Evolutionary conservation across 1,140 invertebrate genomes (phyloP).

Genomic region (Bombus pyrosoma): DNA sequence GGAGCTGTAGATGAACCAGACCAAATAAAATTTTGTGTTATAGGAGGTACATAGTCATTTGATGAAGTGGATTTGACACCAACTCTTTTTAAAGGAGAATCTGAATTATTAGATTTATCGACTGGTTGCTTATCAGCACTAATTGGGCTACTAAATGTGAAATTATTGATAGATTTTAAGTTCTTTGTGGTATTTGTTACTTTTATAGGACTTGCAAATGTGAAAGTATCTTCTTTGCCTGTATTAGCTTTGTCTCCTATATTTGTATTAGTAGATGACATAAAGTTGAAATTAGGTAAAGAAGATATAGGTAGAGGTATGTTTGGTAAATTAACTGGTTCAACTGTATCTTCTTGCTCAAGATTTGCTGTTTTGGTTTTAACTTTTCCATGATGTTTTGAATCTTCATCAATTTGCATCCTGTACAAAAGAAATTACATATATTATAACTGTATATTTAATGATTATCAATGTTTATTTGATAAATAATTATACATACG

Average conservation of each 20-base stretch:
- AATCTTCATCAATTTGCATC: conserved; percentile 63
- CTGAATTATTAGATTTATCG: conserved; percentile 17
- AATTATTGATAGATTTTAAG: conserved; percentile 81
- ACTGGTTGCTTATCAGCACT: conserved; percentile 56
- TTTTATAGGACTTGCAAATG: conserved; percentile 79
- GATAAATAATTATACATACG: not conserved
- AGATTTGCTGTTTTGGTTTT: conserved; percentile 70
- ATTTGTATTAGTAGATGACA: conserved; percentile 69
- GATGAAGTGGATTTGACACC: conserved; percentile 46
- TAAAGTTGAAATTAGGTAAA: conserved; percentile 85
- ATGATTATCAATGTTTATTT: not conserved
- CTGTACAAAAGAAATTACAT: conserved; percentile 51
- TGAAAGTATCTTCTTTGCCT: conserved; percentile 69
- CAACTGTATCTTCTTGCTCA: conserved; percentile 78
- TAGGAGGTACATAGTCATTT: conserved; percentile 8
- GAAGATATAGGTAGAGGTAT: conserved; percentile 85
- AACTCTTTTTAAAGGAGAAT: conserved; percentile 1
- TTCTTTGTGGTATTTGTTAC: conserved; percentile 67
- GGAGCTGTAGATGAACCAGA: conserved; percentile 68
- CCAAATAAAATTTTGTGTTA: conserved; percentile 74
- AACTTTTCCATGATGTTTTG: conserved; percentile 64
- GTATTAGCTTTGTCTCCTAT: conserved; percentile 27
- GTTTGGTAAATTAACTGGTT: conserved; percentile 84
- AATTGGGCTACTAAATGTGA: conserved; percentile 84
- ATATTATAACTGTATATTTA: not conserved